These are phyloP conservation scores for Hetaerina titia DNA, from an alignment of 2,888 invertebrate genomes.

Conservation along the genomic window DNA sequence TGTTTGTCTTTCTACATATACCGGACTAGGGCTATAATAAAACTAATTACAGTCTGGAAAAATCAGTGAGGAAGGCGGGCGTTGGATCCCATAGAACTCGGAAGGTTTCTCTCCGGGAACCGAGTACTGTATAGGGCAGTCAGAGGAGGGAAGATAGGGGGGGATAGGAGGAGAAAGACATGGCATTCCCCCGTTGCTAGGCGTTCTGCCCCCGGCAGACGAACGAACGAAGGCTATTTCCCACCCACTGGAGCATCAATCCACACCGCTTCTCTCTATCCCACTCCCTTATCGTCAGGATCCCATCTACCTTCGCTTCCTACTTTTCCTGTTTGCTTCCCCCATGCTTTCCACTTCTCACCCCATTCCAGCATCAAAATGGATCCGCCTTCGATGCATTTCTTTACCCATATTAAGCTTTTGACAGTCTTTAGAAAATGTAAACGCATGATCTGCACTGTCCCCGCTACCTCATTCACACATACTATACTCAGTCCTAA, in stretches of 20 bases:
- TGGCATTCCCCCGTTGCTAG: slow-evolving; percentile 15
- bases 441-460: too few relatives aligned
- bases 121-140: too few relatives aligned
- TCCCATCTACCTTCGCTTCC: background rate
- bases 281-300: background rate
- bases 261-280: background rate
- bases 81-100: background rate
- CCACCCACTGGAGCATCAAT: background rate
- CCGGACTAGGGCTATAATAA: background rate
- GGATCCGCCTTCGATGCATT: background rate
- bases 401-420: background rate
- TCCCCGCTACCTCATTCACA: too few relatives aligned
- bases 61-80: background rate
- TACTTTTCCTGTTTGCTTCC: background rate
- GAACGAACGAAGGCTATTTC: background rate
- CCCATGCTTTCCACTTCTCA: background rate
- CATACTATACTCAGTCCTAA: too few relatives aligned
- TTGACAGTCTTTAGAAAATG: too few relatives aligned
- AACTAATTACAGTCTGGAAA: background rate
- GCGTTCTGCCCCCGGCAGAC: background rate
- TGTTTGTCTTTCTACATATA: background rate
- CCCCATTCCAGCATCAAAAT: background rate
- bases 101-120: background rate
- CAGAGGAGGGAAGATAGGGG: background rate
- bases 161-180: background rate